Percentiles rank a stretch among this genome's conserved stretches.
Conservation (phyloP, 2,797 vertebrate genomes). For the Gallinago solitaria region DNA sequence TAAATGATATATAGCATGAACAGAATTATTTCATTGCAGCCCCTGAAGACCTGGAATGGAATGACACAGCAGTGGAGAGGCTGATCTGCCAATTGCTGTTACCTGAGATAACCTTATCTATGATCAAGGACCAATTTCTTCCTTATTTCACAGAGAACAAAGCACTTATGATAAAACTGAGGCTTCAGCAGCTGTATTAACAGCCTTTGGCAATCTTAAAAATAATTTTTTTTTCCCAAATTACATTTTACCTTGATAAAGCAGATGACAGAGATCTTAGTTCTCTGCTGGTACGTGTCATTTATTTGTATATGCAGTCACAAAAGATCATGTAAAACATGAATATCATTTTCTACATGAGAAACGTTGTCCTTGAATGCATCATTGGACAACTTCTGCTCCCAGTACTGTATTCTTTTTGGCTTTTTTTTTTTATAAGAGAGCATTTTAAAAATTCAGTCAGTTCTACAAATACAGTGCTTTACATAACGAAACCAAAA, state of each 20-base stretch:
- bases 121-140: neutral
- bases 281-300: neutral
- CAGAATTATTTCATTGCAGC: neutral
- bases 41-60: neutral
- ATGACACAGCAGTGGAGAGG: neutral
- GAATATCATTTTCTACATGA: accelerated
- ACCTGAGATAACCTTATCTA: neutral
- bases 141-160: neutral
- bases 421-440: neutral
- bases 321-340: neutral
- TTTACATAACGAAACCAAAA: neutral
- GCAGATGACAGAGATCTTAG: neutral
- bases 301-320: neutral
- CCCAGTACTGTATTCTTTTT: neutral
- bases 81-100: neutral
- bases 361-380: neutral
- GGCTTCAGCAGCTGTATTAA: neutral
- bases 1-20: neutral
- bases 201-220: neutral
- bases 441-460: neutral
- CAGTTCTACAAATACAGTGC: neutral
- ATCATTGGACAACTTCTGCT: neutral
- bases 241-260: neutral
- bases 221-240: neutral
- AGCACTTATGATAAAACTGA: neutral